Evolutionary conservation across 2,888 invertebrate genomes (phyloP), one percentile per base, ranked within the genome.

Genomic region (Allacma fusca): DNA sequence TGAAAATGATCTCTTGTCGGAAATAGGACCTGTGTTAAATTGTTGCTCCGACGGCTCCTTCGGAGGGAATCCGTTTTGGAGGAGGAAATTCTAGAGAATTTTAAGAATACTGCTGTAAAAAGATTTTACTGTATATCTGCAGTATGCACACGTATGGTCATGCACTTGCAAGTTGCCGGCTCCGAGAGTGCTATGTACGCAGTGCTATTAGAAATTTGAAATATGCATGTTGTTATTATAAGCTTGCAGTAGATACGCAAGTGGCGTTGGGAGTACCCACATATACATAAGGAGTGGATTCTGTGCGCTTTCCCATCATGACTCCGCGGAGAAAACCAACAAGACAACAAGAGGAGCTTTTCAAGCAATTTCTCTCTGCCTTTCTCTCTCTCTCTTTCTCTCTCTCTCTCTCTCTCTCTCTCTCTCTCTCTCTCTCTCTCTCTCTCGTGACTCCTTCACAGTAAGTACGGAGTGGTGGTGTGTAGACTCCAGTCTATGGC

Each of bases 301-400:
- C 34, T 34, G 5, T 34, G 5, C 34, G 50, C 50, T 50, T 12
- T 50, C 16, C n/a, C 50, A 50, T 50, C 50, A 50, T 50, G 50
- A 50, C 50, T 50, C 50, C 50, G 2, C 2, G 19, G 50, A 50
- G 50, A 50, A 50, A 50, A 50, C 50, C 50, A 50, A 50, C 50
- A 50, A 50, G 50, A 50, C 50, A 50, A 50, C 50, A 50, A 50
- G 19, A 50, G 50, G 50, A 50, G 50, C 50, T 50, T 50, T 50
- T n/a, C 50, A n/a, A 50, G 50, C 50, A n/a, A 13, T 50, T 50
- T 34, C 67, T 65, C 78, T 57, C 65, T 50, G 26, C 28, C 67
- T 69, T 77, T 75, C 74, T 78, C 76, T 70, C 70, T 73, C 68
- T 72, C 65, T 65, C n/a, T 65, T 7, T 24, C 64, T 16, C 40